Base-by-base conservation (phyloP, 2,797 vertebrate genomes). In the Hyperoplus immaculatus region DNA sequence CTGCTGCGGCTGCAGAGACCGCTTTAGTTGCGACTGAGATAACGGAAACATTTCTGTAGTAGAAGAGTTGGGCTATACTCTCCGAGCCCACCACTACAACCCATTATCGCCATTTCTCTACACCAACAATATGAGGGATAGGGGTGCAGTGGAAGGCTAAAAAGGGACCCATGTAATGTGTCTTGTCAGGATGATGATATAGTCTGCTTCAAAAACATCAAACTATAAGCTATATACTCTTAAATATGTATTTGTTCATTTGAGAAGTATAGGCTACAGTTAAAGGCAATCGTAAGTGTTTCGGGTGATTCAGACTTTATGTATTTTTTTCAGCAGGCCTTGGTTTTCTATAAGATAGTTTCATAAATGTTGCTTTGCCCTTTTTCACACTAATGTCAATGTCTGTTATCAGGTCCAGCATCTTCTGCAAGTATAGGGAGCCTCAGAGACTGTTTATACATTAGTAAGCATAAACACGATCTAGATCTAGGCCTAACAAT, bases 11-110 rank as follows among this genome's bases (percentile, higher is more conserved):
- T 49, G 74, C 49, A 39, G 58, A 80, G 79, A 15, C 38, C 41
- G 43, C 1, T 57, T 63, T 61, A 84, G 67, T 80, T 59, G 74
- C 21, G 47, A 21, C 78, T 29, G 65, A 68, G 69, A 88, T 92
- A 92, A 90, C 91, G 91, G 92, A 77, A 89, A 89, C 90, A 85
- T 84, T 87, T 70, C 7, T 78, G 69, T 74, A 69, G 81, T 73
- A 50, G 79, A 90, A 79, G 49, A 93, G 83, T 92, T 92, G 0
- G 54, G 59, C 80, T 66, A 29, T 29, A 63, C 82, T 88, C 70
- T 67, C 18, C 8, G 43, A 72, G 67, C 53, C 77, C 76, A 69
- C 77, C 76, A 69, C 69, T 73, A 60, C 72, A 72, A 68, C 72
- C 82, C 66, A 16, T 67, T 81, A 81, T 89, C 90, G 88, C 91